Percentiles rank a stretch among this genome's conserved stretches.
These are phyloP conservation scores for Colistium nudipinnis DNA, from an alignment of 2,113 vertebrate species.

Conservation along the genomic window DNA sequence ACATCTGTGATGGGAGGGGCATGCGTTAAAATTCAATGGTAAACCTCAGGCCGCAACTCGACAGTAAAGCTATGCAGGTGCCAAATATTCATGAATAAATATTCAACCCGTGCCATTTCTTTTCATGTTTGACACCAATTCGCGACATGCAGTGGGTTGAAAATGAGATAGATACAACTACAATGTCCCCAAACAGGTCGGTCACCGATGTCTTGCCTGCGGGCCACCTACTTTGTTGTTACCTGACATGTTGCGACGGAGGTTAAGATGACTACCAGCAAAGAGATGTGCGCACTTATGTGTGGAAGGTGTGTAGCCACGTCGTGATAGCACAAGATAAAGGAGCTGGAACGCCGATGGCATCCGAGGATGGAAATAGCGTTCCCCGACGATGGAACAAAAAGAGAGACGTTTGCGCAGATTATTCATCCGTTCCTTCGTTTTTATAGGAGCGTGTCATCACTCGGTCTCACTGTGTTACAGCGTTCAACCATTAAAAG, in stretches of 20 bases:
- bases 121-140: background rate
- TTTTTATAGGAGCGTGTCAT: background rate
- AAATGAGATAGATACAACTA: background rate
- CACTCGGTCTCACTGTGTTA: too few species aligned
- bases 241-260: conserved; percentile 27
- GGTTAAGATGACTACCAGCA: conserved; percentile 38
- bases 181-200: conserved; percentile 28
- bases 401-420: conserved; percentile 5
- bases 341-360: conserved; percentile 4
- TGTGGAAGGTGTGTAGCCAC: conserved; percentile 9
- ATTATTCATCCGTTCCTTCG: background rate
- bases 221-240: conserved; percentile 17
- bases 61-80: background rate
- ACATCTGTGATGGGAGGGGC: conserved; percentile 28
- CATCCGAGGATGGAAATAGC: conserved; percentile 40
- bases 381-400: conserved; percentile 14
- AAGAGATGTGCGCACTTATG: conserved; percentile 29
- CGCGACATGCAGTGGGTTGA: background rate
- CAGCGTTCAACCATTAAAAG: too few species aligned
- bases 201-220: conserved; percentile 28
- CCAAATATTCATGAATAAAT: conserved; percentile 30
- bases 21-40: conserved; percentile 26
- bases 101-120: conserved; percentile 10
- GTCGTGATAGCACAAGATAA: conserved; percentile 36
- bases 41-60: background rate